These are phyloP conservation scores for Physella acuta DNA, from an alignment of 1,140 invertebrate species.

Conservation along the genomic window DNA sequence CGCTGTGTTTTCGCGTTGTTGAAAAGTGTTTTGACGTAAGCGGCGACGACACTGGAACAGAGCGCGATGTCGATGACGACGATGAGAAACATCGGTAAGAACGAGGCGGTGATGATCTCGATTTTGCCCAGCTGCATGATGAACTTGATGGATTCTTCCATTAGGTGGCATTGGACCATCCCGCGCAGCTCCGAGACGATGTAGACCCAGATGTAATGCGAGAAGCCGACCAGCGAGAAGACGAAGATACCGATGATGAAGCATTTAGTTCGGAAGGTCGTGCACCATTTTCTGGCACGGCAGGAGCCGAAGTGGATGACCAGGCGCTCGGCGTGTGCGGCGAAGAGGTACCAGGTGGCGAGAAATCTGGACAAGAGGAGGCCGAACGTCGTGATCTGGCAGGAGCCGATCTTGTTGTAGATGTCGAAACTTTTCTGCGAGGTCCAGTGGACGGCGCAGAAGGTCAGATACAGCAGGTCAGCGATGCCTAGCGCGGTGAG, in stretches of 20 bases:
- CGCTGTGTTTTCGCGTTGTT: background rate
- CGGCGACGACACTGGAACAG: background rate
- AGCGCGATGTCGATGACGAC: constrained; percentile 17
- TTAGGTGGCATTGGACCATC: background rate
- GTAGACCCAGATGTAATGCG: constrained; percentile 20
- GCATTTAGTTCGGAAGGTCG: constrained; percentile 21
- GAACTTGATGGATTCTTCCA: constrained; percentile 14
- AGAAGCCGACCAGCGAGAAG: constrained; percentile 22
- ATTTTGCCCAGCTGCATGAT: constrained; percentile 15
- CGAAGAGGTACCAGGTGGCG: constrained; percentile 22
- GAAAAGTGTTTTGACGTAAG: background rate
- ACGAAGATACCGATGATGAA: constrained; percentile 23
- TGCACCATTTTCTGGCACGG: constrained; percentile 13
- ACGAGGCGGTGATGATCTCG: constrained; percentile 11
- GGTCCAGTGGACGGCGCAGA: constrained; percentile 28
- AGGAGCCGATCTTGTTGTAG: constrained; percentile 34
- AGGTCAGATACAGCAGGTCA: constrained; percentile 28
- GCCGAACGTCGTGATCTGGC: constrained; percentile 33
- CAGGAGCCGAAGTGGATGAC: constrained; percentile 9
- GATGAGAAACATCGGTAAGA: constrained; percentile 23
- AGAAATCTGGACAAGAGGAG: constrained; percentile 29
- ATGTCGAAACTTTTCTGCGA: constrained; percentile 23
- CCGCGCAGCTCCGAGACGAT: background rate
- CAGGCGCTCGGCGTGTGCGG: constrained; percentile 17
- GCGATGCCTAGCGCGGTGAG: constrained; percentile 32